Evolutionary conservation across 2,797 vertebrate species (phyloP).

Genomic region (Semotilus atromaculatus): DNA sequence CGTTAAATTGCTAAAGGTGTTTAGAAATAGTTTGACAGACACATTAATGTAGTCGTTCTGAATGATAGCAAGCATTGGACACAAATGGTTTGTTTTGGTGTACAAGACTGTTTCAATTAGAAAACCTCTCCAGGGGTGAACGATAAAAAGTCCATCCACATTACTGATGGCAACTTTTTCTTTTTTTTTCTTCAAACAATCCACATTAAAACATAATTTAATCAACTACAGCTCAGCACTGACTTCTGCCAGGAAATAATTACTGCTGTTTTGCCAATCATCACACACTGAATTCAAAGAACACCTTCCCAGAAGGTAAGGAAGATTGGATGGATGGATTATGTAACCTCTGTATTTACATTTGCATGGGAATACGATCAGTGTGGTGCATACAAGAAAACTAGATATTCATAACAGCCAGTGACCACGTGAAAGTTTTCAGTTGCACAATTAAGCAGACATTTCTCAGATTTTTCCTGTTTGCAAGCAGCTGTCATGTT

Average conservation of each 20-base stretch:
- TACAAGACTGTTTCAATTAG: conserved; percentile 24
- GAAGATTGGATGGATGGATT: background rate
- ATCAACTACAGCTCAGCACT: conserved; percentile 6
- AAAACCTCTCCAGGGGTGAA: conserved; percentile 2
- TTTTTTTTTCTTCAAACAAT: conserved; percentile 11
- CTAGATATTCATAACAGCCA: background rate
- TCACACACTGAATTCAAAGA: background rate
- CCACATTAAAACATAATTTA: conserved; percentile 5
- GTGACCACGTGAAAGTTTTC: background rate
- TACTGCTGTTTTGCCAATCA: background rate
- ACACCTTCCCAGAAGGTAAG: background rate
- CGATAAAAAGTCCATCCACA: background rate
- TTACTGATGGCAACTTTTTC: conserved; percentile 17
- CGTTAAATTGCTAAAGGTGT: background rate
- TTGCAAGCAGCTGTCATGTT: background rate
- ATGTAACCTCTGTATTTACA: background rate
- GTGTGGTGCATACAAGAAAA: background rate
- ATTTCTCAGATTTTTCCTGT: background rate
- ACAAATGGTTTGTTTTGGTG: conserved; percentile 3
- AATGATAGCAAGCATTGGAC: conserved; percentile 7
- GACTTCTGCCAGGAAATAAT: conserved; percentile 24
- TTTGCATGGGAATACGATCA: background rate
- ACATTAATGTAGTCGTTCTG: background rate
- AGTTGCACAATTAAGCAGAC: background rate
- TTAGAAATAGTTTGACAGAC: background rate